Conservation (phyloP, 2,113 vertebrate species). For the Tilapia sparmanii region DNA sequence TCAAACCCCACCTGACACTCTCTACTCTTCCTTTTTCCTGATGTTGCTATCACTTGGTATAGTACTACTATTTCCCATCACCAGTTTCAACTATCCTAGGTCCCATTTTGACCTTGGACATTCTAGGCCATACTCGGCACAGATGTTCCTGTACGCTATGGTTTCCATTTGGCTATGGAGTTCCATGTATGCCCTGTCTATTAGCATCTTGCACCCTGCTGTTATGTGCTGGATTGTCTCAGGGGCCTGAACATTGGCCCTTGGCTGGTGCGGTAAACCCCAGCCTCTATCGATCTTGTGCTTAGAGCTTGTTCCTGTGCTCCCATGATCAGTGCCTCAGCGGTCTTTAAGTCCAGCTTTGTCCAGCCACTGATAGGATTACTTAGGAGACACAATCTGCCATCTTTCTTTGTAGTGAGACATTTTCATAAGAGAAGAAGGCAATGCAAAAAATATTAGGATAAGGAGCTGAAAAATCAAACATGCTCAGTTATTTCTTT, state of each 20-base stretch:
- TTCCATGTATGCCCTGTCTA: neutral
- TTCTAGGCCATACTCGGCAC: neutral
- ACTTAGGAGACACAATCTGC: neutral
- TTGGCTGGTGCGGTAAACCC: fast-evolving
- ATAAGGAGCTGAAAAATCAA: neutral
- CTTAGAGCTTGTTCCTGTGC: neutral
- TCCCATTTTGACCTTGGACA: fast-evolving
- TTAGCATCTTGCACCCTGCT: neutral
- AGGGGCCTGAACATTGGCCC: neutral
- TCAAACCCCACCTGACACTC: neutral
- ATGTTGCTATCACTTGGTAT: neutral
- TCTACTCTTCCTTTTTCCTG: neutral
- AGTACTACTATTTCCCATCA: neutral
- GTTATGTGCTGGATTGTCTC: neutral
- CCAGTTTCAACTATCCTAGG: neutral
- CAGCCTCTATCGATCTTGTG: neutral
- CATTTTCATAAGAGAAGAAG: neutral
- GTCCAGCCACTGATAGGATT: neutral
- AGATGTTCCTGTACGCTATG: neutral
- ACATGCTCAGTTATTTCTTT: neutral
- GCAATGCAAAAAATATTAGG: neutral
- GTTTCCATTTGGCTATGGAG: neutral
- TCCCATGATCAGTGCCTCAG: neutral
- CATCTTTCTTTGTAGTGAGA: neutral
- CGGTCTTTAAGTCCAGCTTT: neutral